A percentile compares a stretch with the other conserved stretches of the same genome.
phyloP scores from a whole-genome alignment of 2,797 vertebrate species.

The Muscicapa comitata region DNA sequence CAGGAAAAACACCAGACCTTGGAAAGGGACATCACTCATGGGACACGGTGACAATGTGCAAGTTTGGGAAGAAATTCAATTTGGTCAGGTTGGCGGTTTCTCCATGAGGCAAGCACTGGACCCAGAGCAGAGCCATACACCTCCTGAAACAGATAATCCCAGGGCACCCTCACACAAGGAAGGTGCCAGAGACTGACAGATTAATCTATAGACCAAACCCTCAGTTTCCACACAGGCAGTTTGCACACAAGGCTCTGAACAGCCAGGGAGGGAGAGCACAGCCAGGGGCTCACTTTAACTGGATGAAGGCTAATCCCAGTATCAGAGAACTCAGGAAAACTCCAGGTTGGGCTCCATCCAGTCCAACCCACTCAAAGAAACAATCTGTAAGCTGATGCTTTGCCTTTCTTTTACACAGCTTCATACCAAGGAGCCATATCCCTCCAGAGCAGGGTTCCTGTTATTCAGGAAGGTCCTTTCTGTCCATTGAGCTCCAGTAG shows the following conservation, averaged over 20 bases:
- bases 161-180: neutral
- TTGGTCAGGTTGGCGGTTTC: neutral
- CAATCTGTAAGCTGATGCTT: neutral
- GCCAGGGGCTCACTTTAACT: constrained; percentile 24
- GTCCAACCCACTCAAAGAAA: neutral
- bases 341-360: constrained; percentile 40
- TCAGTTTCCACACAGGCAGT: neutral
- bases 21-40: neutral
- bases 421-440: neutral
- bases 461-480: neutral
- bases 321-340: constrained; percentile 41
- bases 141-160: neutral
- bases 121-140: neutral
- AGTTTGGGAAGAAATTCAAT: neutral
- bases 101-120: neutral
- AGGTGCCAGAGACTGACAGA: neutral
- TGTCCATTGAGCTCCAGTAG: neutral
- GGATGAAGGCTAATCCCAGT: constrained; percentile 62
- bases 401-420: neutral
- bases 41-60: neutral
- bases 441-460: neutral
- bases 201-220: neutral
- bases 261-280: neutral
- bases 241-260: neutral
- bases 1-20: neutral